Conservation (phyloP, 2,888 invertebrate genomes). For the Melangyna quadrimaculata region DNA sequence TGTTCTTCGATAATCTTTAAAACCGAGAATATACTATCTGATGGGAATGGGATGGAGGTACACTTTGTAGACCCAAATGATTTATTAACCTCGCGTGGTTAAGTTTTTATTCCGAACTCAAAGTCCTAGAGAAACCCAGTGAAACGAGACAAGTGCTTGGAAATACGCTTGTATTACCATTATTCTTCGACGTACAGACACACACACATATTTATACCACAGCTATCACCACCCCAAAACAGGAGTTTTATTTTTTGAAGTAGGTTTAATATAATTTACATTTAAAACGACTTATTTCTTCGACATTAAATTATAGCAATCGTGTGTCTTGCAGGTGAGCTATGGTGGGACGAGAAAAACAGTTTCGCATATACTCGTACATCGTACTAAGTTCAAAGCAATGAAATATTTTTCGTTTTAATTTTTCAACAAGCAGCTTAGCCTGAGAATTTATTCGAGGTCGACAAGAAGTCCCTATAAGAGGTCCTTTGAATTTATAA, state of each 20-base stretch:
- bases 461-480: background rate
- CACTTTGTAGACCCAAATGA: slow-evolving; percentile 18
- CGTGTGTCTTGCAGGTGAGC: slow-evolving; percentile 33
- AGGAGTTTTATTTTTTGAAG: background rate
- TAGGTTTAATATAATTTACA: slow-evolving; percentile 4
- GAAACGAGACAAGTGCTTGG: slow-evolving; percentile 2
- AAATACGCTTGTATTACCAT: slow-evolving; percentile 2
- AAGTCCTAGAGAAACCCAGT: slow-evolving; percentile 5
- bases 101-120: slow-evolving; percentile 8
- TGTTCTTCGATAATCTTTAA: background rate
- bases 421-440: slow-evolving; percentile 21
- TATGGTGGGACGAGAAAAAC: background rate
- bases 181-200: background rate
- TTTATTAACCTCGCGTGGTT: slow-evolving; percentile 46
- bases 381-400: background rate
- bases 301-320: slow-evolving; percentile 41
- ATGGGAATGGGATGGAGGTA: background rate
- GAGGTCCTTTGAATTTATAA: background rate
- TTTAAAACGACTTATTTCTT: slow-evolving; percentile 18
- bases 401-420: slow-evolving; percentile 25
- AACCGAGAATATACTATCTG: background rate
- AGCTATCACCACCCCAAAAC: background rate
- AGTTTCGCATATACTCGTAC: background rate
- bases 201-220: background rate
- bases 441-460: slow-evolving; percentile 30